A percentile compares a stretch with the other conserved stretches of the same genome.
phyloP scores from a whole-genome alignment of 2,113 vertebrate genomes.

The Meles meles region DNA sequence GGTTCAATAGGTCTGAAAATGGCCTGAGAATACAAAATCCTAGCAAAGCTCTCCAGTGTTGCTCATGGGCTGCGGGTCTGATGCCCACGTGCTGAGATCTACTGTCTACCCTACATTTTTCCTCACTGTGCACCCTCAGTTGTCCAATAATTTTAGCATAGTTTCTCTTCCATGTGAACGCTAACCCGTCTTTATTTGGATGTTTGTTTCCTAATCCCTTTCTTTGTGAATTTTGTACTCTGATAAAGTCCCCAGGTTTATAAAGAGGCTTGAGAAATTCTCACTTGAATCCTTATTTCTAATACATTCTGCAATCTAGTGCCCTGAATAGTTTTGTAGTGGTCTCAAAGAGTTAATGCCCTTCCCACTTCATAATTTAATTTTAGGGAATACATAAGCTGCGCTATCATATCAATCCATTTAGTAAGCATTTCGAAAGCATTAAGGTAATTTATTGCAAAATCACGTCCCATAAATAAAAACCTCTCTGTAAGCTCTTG shows the following conservation, averaged over 20 bases:
- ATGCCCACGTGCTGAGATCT: not conserved
- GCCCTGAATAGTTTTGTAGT: not conserved
- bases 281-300: not conserved
- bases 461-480: slow-evolving; percentile 49
- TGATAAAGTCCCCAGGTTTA: not conserved
- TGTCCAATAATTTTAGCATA: not conserved
- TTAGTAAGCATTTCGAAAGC: slow-evolving; percentile 49
- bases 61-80: not conserved
- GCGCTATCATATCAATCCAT: slow-evolving; percentile 57
- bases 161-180: not conserved
- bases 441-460: slow-evolving; percentile 54
- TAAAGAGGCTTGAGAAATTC: not conserved
- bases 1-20: not conserved
- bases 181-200: not conserved
- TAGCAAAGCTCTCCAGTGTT: not conserved
- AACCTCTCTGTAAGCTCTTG: slow-evolving; percentile 26
- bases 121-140: not conserved
- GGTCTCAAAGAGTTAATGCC: slow-evolving; percentile 9
- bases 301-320: not conserved
- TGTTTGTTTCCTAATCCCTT: not conserved
- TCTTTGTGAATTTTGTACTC: not conserved
- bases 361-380: slow-evolving; percentile 37
- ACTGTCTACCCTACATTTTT: not conserved
- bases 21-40: not conserved
- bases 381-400: slow-evolving; percentile 47